Base-by-base conservation (phyloP, 2,888 invertebrate genomes). In the Boloria euphrosyne region DNA sequence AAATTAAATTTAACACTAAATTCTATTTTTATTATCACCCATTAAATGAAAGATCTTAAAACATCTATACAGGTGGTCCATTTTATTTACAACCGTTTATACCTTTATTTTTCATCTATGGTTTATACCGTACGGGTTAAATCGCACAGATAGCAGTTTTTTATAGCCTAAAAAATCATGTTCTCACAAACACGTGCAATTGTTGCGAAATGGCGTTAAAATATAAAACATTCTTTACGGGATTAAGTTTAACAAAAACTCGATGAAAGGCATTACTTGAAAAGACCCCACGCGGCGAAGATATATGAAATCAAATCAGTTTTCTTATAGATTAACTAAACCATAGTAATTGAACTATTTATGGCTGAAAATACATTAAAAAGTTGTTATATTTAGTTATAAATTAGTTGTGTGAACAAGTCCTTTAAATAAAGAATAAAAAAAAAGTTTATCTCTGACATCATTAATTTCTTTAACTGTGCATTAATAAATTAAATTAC, bases 211-310 rank as follows among this genome's bases (percentile, higher is more conserved):
- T 61, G 49, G 54, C 50, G 61, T 60, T 68, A 47, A 57, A 59
- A 31, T 59, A 49, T 31, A 71, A 74, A 71, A 70, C 80, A 83
- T 83, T 81, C 81, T 76, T 76, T 51, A 67, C 65, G 67, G 71
- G 81, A 82, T 83, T 81, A 80, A 10, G 54, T 53, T 69, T 68
- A 68, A 59, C 31, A 71, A 73, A 74, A 78, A 79, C 71, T 72
- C 68, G 57, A 57, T 57, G 27, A 57, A 57, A 57, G 57, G 57
- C 16, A 59, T 31, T 10, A 58, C 27, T 31, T 47, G n/a, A 47
- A 31, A 16, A 17, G 59, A 59, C 59, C 59, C 31, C 59, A 59
- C 59, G 59, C 64, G 67, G 55, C 62, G 65, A 70, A n/a, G 6
- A 5, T 31, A 46, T 5, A 46, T 31, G 10, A 59, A 38, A 38